These are phyloP conservation scores for Apotomis capreana DNA, from an alignment of 2,888 invertebrate species.

Conservation along the genomic window DNA sequence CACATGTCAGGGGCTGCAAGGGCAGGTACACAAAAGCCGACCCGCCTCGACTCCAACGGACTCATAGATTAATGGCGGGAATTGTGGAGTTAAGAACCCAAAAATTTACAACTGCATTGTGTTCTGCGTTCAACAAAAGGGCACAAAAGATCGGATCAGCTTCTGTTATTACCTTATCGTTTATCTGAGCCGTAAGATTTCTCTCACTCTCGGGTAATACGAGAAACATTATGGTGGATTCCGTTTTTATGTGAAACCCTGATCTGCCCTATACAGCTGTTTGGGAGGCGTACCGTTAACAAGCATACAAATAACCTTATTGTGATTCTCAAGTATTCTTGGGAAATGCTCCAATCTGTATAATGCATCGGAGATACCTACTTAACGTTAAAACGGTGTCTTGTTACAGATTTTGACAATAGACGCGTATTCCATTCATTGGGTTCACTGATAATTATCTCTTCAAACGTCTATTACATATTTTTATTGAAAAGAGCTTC, in stretches of 20 bases:
- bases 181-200: constrained; percentile 71
- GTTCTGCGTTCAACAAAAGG: constrained; percentile 67
- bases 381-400: constrained; percentile 41
- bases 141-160: constrained; percentile 79
- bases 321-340: constrained; percentile 58
- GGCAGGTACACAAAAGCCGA: constrained; percentile 77
- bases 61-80: constrained; percentile 80
- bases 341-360: constrained; percentile 43
- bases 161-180: constrained; percentile 82
- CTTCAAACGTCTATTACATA: constrained; percentile 1
- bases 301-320: constrained; percentile 65
- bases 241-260: constrained; percentile 59
- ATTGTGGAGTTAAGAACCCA: constrained; percentile 81
- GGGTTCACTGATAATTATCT: constrained; percentile 25
- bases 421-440: constrained; percentile 22
- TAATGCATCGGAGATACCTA: constrained; percentile 37
- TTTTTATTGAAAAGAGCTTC: neutral
- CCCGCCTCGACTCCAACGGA: constrained; percentile 79
- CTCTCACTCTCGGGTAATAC: constrained; percentile 78
- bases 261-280: constrained; percentile 69
- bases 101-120: constrained; percentile 83
- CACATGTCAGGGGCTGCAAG: constrained; percentile 77
- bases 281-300: constrained; percentile 76
- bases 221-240: constrained; percentile 69
- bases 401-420: constrained; percentile 38